Conservation (phyloP, 2,797 vertebrate genomes). For the Pampus argenteus region DNA sequence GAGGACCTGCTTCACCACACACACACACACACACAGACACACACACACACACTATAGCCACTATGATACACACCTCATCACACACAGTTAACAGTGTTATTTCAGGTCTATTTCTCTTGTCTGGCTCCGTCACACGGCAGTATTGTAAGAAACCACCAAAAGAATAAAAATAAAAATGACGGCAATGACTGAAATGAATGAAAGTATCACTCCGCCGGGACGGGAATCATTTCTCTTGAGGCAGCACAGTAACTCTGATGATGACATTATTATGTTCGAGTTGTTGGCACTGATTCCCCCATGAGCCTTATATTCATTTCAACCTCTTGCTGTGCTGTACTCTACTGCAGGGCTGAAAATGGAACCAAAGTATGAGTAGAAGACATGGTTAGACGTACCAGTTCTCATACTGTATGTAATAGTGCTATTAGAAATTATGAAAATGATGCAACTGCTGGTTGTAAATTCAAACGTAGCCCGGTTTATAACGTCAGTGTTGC, state of each 20-base stretch:
- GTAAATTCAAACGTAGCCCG: too few species aligned
- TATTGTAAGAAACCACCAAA: conserved; percentile 43
- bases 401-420: too few species aligned
- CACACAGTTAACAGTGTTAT: conserved; percentile 41
- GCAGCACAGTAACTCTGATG: background rate
- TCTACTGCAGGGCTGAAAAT: too few species aligned
- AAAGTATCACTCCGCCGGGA: conserved; percentile 11
- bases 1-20: conserved; percentile 47
- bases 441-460: too few species aligned
- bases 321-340: background rate
- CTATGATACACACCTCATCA: conserved; percentile 47
- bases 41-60: conserved; percentile 38
- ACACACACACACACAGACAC: conserved; percentile 20
- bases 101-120: conserved; percentile 52
- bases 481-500: too few species aligned
- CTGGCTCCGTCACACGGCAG: conserved; percentile 28
- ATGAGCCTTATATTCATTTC: conserved; percentile 9
- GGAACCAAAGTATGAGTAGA: too few species aligned
- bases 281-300: conserved; percentile 1
- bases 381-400: too few species aligned
- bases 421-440: too few species aligned
- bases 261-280: conserved; percentile 10
- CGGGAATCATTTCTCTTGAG: conserved; percentile 11
- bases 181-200: conserved; percentile 22
- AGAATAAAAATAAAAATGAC: too few species aligned